Conservation (phyloP, 2,888 invertebrate species). For the Nymphalis polychloros region DNA sequence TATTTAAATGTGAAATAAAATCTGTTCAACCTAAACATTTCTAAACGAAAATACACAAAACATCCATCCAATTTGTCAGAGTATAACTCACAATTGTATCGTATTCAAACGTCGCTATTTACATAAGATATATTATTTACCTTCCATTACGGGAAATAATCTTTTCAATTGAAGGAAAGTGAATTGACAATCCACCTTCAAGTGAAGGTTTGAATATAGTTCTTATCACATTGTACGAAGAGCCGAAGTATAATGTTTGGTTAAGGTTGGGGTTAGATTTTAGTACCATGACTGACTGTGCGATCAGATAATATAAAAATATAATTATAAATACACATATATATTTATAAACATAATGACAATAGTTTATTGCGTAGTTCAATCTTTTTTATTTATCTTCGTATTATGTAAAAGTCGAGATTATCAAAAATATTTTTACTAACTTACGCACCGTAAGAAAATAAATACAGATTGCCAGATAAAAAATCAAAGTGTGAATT, state of each 20-base stretch:
- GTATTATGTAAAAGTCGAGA: too few species aligned
- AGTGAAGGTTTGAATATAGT: background rate
- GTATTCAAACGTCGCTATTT: conserved; percentile 54
- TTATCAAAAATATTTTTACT: too few species aligned
- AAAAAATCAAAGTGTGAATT: too few species aligned
- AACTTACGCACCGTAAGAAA: too few species aligned
- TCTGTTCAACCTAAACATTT: conserved; percentile 12
- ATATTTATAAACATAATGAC: too few species aligned
- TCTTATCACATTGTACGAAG: conserved; percentile 15
- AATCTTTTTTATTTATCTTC: too few species aligned
- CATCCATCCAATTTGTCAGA: conserved; percentile 52
- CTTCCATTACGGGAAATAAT: conserved; percentile 59
- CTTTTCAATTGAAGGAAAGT: conserved; percentile 54
- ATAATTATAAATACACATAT: too few species aligned
- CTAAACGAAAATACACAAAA: conserved; percentile 47
- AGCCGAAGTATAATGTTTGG: conserved; percentile 8
- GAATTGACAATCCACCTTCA: conserved; percentile 39
- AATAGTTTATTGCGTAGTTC: too few species aligned
- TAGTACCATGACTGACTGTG: background rate
- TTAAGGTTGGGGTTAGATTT: background rate
- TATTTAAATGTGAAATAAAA: background rate
- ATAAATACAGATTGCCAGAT: too few species aligned
- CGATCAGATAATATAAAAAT: background rate
- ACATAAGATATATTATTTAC: conserved; percentile 61
- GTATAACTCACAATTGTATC: conserved; percentile 48